Conservation (phyloP, 2,888 invertebrate genomes). For the Keiferia lycopersicella region DNA sequence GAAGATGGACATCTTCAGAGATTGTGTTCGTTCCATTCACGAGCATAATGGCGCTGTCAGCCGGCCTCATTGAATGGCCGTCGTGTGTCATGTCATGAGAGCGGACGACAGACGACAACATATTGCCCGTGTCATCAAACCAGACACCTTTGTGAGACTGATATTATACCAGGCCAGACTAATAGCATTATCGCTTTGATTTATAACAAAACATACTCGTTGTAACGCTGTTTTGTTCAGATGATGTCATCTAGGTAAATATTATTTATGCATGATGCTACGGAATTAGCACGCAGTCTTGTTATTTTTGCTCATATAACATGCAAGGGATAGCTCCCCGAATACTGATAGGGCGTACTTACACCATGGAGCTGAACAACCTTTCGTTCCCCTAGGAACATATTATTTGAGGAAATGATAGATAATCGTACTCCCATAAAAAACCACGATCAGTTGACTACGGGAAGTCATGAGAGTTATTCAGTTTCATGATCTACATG, state of each 20-base stretch:
- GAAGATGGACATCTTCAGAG: slow-evolving; percentile 23
- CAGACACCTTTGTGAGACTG: slow-evolving; percentile 16
- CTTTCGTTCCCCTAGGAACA: too few species aligned
- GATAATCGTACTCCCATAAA: too few species aligned
- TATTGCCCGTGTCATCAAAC: slow-evolving; percentile 23
- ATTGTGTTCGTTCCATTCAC: slow-evolving; percentile 29
- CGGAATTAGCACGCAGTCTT: too few species aligned
- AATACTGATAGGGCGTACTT: too few species aligned
- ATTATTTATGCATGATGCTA: too few species aligned
- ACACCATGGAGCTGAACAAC: too few species aligned
- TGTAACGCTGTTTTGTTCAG: slow-evolving; percentile 2
- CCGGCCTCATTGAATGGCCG: slow-evolving; percentile 27
- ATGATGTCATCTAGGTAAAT: slow-evolving; percentile 10
- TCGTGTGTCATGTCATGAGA: background rate
- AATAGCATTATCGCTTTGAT: slow-evolving; percentile 12
- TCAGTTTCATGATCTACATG: too few species aligned
- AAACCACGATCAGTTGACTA: too few species aligned
- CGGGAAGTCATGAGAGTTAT: too few species aligned
- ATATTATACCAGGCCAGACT: slow-evolving; percentile 4
- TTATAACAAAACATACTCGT: slow-evolving; percentile 13
- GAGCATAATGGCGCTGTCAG: slow-evolving; percentile 31
- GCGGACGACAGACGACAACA: slow-evolving; percentile 23
- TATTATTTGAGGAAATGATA: too few species aligned
- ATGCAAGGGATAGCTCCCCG: too few species aligned
- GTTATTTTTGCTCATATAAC: too few species aligned